A percentile compares a stretch with the other conserved stretches of the same genome.
phyloP scores from a whole-genome alignment of 1,140 invertebrate species.

The Mylabris phalerata region DNA sequence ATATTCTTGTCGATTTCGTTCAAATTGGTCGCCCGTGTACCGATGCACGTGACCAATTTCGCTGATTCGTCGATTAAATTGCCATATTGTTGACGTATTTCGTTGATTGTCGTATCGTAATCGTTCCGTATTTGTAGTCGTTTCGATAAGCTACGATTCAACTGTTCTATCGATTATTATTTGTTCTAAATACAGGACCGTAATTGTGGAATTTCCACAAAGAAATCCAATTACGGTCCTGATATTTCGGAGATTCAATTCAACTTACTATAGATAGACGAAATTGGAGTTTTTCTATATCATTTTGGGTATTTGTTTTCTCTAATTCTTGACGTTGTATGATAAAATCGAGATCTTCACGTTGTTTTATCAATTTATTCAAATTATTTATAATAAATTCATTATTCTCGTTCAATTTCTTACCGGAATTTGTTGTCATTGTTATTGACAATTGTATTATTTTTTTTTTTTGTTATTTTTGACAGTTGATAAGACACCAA shows the following conservation, averaged over 20 bases:
- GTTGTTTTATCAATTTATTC: conserved; percentile 22
- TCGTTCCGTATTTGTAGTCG: conserved; percentile 24
- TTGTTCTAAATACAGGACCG: conserved; percentile 1
- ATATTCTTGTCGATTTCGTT: conserved; percentile 33
- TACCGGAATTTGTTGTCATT: conserved; percentile 12
- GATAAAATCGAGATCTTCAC: conserved; percentile 24
- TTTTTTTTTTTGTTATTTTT: conserved; percentile 10
- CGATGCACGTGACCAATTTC: conserved; percentile 16
- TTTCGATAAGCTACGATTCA: conserved; percentile 33
- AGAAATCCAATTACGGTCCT: too few species aligned
- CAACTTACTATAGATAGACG: not conserved
- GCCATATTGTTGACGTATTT: conserved; percentile 28
- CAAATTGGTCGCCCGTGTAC: conserved; percentile 20
- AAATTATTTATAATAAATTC: conserved; percentile 30
- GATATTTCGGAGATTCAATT: too few species aligned
- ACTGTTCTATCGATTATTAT: conserved; percentile 9
- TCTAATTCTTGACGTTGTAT: conserved; percentile 32
- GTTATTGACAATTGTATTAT: not conserved
- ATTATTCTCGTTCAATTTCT: conserved; percentile 25
- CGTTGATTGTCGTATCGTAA: conserved; percentile 30
- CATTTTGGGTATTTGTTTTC: conserved; percentile 24
- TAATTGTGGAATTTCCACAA: too few species aligned
- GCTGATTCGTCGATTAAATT: conserved; percentile 25
- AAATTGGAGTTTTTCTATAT: conserved; percentile 20
- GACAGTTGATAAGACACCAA: conserved; percentile 3